Evolutionary conservation across 2,113 vertebrate genomes (phyloP), one percentile per base, ranked within the genome.

Genomic region (Varanus salvator): DNA sequence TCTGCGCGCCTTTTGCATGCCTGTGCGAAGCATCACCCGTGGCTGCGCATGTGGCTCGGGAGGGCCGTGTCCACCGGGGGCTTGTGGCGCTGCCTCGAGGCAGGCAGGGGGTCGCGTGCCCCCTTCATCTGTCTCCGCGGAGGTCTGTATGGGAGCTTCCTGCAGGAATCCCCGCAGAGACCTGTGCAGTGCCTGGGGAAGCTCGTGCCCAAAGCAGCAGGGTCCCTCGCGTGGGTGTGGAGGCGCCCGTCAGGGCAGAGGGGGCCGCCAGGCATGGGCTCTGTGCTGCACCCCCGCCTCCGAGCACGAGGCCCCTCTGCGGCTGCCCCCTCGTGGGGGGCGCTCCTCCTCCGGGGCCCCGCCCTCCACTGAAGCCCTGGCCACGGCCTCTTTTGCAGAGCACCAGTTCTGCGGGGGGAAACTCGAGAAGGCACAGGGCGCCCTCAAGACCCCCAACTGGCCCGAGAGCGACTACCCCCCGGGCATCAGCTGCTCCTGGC

Each of bases 401-500:
- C 96, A 98, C 93, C 98, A 98, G 95, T 98, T 98, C 95, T 99
- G 98, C 85, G 98, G 98, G 87, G 98, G 98, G 48, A 97, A 97
- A 60, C 94, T 99, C 88, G 98, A 97, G 84, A 98, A 98, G 95
- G 54, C 94, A 0, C 97, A 98, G 86, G 98, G 98, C 34, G 97
- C 97, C 0, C 93, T 99, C 92, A 98, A 97, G 92, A 98, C 98
- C 1, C 98, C 98, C 78, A 99, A 99, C 97, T 99, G 98, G 98
- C 98, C 98, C 0, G 97, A 98, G 86, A 96, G 96, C 0, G 96
- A 98, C 94, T 99, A 99, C 94, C 98, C 98, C 78, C 97, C 98
- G 85, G 98, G 98, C 93, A 98, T 98, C 97, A 99, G 98, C 95
- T 99, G 98, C 92, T 98, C 98, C 93, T 99, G 98, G 98, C 98